Conservation (phyloP, 1,140 invertebrate species). For the Philotrypesis tridentata region DNA sequence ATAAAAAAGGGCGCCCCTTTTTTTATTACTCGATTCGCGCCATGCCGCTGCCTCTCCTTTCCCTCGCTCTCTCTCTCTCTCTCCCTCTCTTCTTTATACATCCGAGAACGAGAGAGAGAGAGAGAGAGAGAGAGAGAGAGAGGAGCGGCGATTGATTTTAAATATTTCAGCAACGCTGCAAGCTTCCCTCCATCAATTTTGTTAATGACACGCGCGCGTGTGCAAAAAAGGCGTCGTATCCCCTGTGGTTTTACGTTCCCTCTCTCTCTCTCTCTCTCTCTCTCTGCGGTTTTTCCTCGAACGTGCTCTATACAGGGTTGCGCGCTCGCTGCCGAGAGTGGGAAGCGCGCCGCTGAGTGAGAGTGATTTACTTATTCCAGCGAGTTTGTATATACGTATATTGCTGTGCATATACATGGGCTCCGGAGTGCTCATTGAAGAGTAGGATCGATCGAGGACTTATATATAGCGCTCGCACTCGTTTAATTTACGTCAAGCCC, state of each 20-base stretch:
- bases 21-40: background rate
- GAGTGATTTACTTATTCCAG: background rate
- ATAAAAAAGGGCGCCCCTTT: background rate
- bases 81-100: background rate
- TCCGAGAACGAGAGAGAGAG: background rate
- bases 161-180: slow-evolving; percentile 57
- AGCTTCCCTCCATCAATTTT: slow-evolving; percentile 48
- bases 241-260: slow-evolving; percentile 9
- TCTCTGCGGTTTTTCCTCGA: background rate
- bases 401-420: no score
- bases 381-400: background rate
- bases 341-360: background rate
- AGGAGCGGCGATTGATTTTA: slow-evolving; percentile 58
- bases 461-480: background rate
- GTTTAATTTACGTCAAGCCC: background rate
- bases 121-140: background rate
- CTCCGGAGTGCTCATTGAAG: no score
- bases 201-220: slow-evolving; percentile 49
- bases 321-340: background rate
- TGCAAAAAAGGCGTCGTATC: slow-evolving; percentile 23
- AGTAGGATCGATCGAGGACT: background rate
- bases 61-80: background rate
- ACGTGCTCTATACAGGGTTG: background rate
- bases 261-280: background rate
- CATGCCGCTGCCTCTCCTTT: background rate